phyloP scores from a whole-genome alignment of 2,888 invertebrate genomes.

The Cylindroiulus punctatus region DNA sequence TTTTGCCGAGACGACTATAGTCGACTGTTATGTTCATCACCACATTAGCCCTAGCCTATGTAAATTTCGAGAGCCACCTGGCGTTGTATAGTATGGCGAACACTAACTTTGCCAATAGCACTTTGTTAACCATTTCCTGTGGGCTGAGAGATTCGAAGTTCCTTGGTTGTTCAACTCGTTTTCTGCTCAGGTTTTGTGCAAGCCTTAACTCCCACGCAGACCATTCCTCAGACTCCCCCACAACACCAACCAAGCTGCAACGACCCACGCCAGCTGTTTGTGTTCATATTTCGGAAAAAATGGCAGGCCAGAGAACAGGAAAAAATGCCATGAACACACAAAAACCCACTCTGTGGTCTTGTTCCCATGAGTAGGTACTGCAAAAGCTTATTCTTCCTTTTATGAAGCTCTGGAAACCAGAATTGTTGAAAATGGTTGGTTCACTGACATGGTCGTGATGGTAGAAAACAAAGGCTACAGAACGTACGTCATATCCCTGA shows the following conservation, averaged over 20 bases:
- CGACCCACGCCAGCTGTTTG: neutral
- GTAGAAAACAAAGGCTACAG: neutral
- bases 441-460: neutral
- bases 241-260: neutral
- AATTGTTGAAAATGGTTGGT: constrained; percentile 17
- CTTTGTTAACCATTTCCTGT: neutral
- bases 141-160: neutral
- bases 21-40: too few relatives aligned
- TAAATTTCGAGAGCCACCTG: neutral
- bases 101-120: neutral
- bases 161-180: constrained; percentile 16
- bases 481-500: too few relatives aligned
- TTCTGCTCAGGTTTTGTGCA: constrained; percentile 1
- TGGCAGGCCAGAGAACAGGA: constrained; percentile 15
- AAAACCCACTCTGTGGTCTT: constrained; percentile 12
- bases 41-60: neutral
- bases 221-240: constrained; percentile 30
- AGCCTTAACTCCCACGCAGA: constrained; percentile 12
- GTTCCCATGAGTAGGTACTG: constrained; percentile 7
- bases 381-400: neutral
- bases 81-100: neutral
- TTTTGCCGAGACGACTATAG: too few relatives aligned
- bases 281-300: constrained; percentile 19
- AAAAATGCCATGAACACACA: neutral
- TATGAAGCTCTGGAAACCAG: neutral